A percentile compares a stretch with the other conserved stretches of the same genome.
These are phyloP conservation scores for Ageneiosus marmoratus DNA, from an alignment of 2,113 vertebrate genomes.

Conservation along the genomic window DNA sequence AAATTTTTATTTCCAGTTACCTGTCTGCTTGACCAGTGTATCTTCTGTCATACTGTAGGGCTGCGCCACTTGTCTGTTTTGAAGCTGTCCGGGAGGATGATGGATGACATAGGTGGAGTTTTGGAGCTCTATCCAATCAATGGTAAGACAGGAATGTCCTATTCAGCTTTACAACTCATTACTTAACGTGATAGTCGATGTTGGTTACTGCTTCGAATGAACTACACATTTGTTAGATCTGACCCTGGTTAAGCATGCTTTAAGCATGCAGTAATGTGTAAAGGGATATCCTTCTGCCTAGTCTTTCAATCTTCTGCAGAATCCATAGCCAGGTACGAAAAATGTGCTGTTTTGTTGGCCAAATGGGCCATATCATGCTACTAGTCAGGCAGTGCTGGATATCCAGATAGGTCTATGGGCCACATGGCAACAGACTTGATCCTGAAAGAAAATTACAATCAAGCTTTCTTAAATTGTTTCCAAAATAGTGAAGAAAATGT, in stretches of 20 bases:
- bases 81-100: conserved; percentile 78
- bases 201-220: background rate
- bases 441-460: too few species aligned
- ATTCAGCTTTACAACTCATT: background rate
- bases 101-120: conserved; percentile 77
- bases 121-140: conserved; percentile 88
- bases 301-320: background rate
- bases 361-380: background rate
- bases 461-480: too few species aligned
- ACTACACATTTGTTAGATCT: background rate
- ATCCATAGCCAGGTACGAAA: background rate
- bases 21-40: background rate
- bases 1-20: conserved; percentile 15
- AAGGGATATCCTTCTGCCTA: background rate
- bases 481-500: too few species aligned
- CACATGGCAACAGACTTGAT: too few species aligned
- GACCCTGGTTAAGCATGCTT: background rate
- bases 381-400: background rate
- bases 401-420: too few species aligned
- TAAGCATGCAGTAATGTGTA: background rate
- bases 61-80: conserved; percentile 84
- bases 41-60: conserved; percentile 65
- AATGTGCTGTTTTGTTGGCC: background rate
- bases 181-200: background rate
- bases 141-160: too few species aligned